These are phyloP conservation scores for Capromys pilorides DNA, from an alignment of 2,797 vertebrate genomes.

Conservation along the genomic window DNA sequence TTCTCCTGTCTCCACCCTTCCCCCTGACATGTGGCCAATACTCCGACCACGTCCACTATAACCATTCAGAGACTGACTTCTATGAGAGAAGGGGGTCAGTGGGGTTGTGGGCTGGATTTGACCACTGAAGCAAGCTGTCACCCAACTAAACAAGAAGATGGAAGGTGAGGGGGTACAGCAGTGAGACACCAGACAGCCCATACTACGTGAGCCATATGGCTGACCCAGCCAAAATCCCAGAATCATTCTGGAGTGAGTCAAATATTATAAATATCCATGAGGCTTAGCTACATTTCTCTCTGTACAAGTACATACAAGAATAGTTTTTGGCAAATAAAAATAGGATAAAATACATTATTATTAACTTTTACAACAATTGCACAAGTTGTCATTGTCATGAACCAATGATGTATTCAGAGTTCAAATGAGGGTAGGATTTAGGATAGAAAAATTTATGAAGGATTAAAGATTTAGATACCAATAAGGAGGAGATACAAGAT, in stretches of 20 bases:
- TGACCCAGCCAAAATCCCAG: constrained; percentile 71
- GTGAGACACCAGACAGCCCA: constrained; percentile 45
- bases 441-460: not conserved
- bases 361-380: constrained; percentile 27
- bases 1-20: not conserved
- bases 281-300: not conserved
- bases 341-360: constrained; percentile 47
- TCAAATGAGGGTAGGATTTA: constrained; percentile 48
- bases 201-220: constrained; percentile 57
- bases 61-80: constrained; percentile 18
- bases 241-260: constrained; percentile 66
- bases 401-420: constrained; percentile 41
- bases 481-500: not conserved
- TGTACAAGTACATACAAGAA: not conserved
- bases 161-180: constrained; percentile 40
- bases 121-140: constrained; percentile 58
- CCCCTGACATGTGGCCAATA: constrained; percentile 36
- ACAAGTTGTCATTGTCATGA: not conserved
- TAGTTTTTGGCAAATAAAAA: constrained; percentile 7
- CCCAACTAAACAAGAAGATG: not conserved
- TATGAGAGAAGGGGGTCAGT: not conserved
- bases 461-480: constrained; percentile 23
- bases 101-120: constrained; percentile 7
- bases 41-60: not conserved
- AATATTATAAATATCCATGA: constrained; percentile 56